A percentile compares a stretch with the other conserved stretches of the same genome.
phyloP scores from a whole-genome alignment of 1,140 invertebrate genomes.

The Belonocnema kinseyi region DNA sequence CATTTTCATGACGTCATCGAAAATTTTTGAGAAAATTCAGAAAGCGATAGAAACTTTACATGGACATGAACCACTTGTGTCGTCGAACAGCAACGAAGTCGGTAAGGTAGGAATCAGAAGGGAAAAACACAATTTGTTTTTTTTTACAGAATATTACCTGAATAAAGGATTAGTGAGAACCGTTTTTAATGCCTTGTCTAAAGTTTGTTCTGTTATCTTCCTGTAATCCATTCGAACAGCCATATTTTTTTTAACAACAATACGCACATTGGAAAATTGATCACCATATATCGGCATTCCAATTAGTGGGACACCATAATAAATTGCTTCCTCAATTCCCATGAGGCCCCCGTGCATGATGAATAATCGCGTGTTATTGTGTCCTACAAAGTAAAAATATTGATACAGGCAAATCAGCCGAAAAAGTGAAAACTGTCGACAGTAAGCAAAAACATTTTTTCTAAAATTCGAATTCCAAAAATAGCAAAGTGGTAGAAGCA shows the following conservation, averaged over 20 bases:
- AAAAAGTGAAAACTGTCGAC: no score
- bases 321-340: constrained; percentile 69
- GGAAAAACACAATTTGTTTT: no score
- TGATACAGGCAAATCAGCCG: not conserved
- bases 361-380: constrained; percentile 61
- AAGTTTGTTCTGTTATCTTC: not conserved
- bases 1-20: no score
- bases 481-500: no score
- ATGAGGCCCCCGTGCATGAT: constrained; percentile 75
- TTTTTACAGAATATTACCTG: no score
- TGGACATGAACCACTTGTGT: no score
- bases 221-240: not conserved
- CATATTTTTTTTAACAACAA: constrained; percentile 46
- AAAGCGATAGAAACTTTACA: no score
- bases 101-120: no score
- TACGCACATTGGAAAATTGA: constrained; percentile 61
- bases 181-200: not conserved
- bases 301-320: constrained; percentile 54
- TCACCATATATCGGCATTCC: constrained; percentile 72
- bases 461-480: no score
- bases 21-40: no score
- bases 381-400: constrained; percentile 32
- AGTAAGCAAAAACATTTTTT: not conserved
- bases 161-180: not conserved
- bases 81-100: no score